Evolutionary conservation across 2,797 vertebrate genomes (phyloP).

Genomic region (Hypotaenidia okinawae): DNA sequence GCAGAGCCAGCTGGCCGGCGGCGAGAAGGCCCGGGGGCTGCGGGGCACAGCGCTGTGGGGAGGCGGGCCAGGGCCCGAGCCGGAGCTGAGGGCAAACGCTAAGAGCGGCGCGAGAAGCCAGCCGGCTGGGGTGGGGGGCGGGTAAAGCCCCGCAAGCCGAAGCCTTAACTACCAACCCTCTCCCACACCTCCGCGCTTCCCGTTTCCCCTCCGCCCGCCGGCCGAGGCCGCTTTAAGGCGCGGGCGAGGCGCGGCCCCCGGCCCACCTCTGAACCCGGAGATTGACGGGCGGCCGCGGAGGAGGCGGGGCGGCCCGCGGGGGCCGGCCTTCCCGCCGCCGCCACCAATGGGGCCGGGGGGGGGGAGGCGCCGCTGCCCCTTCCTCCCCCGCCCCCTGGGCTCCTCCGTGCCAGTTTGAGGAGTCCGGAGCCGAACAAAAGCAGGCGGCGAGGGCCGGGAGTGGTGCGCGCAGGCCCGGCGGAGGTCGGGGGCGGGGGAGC

Average conservation of each 20-base stretch:
- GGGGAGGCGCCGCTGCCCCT: slow-evolving; percentile 43
- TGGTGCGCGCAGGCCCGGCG: neutral
- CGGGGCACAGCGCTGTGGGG: neutral
- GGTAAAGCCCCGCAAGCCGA: too few species aligned
- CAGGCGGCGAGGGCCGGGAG: slow-evolving; percentile 79
- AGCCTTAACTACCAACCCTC: rapidly evolving
- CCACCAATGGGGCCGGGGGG: slow-evolving; percentile 7
- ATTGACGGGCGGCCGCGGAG: slow-evolving; percentile 74
- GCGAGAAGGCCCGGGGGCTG: neutral
- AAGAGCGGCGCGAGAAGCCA: neutral
- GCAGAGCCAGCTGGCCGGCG: neutral
- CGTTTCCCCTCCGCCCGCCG: too few species aligned
- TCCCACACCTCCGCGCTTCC: rapidly evolving
- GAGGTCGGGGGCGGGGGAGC: neutral
- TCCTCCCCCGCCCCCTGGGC: slow-evolving; percentile 44
- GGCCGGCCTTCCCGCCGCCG: slow-evolving; percentile 32
- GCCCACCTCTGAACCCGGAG: slow-evolving; percentile 77
- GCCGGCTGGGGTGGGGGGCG: too few species aligned
- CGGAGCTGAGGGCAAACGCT: too few species aligned
- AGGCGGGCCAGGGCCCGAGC: neutral
- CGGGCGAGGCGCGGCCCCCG: slow-evolving; percentile 55
- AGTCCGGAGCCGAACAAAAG: slow-evolving; percentile 88
- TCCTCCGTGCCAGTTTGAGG: slow-evolving; percentile 76
- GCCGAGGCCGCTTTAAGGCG: slow-evolving; percentile 71
- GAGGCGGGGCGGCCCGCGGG: slow-evolving; percentile 36